Percentiles rank a stretch among this genome's conserved stretches.
These are phyloP conservation scores for Aphidius gifuensis DNA, from an alignment of 1,140 invertebrate genomes.

Conservation along the genomic window DNA sequence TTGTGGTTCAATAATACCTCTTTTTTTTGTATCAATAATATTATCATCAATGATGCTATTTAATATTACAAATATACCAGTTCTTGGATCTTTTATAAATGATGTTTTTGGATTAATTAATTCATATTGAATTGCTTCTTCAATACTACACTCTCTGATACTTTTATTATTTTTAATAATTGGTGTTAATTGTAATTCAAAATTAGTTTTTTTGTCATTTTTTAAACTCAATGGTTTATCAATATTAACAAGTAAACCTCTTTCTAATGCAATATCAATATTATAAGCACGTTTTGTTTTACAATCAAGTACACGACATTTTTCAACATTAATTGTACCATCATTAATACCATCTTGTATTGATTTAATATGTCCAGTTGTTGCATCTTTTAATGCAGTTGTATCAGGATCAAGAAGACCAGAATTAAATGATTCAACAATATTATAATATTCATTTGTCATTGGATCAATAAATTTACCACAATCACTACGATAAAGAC, in stretches of 20 bases:
- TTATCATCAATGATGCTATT: conserved; percentile 68
- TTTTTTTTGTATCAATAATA: conserved; percentile 65
- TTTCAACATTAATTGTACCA: conserved; percentile 72
- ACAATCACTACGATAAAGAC: conserved; percentile 72
- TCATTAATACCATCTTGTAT: conserved; percentile 73
- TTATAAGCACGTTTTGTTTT: conserved; percentile 71
- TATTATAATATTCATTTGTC: conserved; percentile 67
- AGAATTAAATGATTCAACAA: conserved; percentile 68
- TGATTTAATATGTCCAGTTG: conserved; percentile 70
- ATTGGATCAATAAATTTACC: conserved; percentile 77
- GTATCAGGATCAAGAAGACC: conserved; percentile 75
- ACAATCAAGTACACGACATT: conserved; percentile 74
- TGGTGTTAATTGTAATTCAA: conserved; percentile 49
- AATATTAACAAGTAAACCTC: conserved; percentile 70
- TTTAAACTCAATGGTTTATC: conserved; percentile 63
- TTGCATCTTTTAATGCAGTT: conserved; percentile 73
- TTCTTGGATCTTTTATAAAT: conserved; percentile 74
- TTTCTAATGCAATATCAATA: conserved; percentile 71
- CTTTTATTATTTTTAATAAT: conserved; percentile 48
- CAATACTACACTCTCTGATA: conserved; percentile 67
- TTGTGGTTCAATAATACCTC: conserved; percentile 67
- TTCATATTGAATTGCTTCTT: conserved; percentile 74
- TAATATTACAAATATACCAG: conserved; percentile 70
- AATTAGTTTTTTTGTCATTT: conserved; percentile 30
- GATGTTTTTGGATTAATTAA: conserved; percentile 74